These are phyloP conservation scores for Prosapia bicincta DNA, from an alignment of 2,888 invertebrate species.

Conservation along the genomic window DNA sequence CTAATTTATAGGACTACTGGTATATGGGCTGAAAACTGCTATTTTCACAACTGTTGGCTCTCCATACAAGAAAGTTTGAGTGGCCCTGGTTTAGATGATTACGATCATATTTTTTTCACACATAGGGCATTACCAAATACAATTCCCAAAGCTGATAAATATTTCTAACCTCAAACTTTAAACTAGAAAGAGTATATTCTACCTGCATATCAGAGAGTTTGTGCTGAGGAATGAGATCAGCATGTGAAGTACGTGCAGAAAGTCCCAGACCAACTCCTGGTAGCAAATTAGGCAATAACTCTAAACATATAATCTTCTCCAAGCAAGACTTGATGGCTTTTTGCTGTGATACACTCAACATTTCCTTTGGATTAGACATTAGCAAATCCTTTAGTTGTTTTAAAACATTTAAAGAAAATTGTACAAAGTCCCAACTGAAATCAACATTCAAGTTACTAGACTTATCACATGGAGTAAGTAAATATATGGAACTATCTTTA, in stretches of 20 bases:
- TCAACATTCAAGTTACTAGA: not conserved
- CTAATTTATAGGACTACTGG: too few species aligned
- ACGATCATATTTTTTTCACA: too few species aligned
- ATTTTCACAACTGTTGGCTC: too few species aligned
- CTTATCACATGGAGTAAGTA: not conserved
- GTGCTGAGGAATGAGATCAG: not conserved
- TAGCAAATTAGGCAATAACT: slow-evolving; percentile 62
- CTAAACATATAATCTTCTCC: slow-evolving; percentile 61
- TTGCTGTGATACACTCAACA: slow-evolving; percentile 64
- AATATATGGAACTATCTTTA: too few species aligned
- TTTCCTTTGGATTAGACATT: slow-evolving; percentile 15
- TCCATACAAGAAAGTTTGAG: too few species aligned
- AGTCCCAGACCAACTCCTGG: slow-evolving; percentile 60
- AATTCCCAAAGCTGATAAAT: too few species aligned
- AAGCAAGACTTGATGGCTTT: slow-evolving; percentile 59
- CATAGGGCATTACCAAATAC: too few species aligned
- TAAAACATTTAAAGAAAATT: slow-evolving; percentile 23
- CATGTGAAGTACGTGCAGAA: slow-evolving; percentile 30
- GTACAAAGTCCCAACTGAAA: slow-evolving; percentile 7
- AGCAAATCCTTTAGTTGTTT: slow-evolving; percentile 22
- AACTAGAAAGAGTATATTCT: too few species aligned
- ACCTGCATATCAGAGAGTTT: slow-evolving; percentile 44
- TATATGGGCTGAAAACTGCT: too few species aligned
- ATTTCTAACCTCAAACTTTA: too few species aligned
- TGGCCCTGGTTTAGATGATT: too few species aligned